Base-by-base conservation (phyloP, 2,888 invertebrate species). In the Aproaerema taeniolella region DNA sequence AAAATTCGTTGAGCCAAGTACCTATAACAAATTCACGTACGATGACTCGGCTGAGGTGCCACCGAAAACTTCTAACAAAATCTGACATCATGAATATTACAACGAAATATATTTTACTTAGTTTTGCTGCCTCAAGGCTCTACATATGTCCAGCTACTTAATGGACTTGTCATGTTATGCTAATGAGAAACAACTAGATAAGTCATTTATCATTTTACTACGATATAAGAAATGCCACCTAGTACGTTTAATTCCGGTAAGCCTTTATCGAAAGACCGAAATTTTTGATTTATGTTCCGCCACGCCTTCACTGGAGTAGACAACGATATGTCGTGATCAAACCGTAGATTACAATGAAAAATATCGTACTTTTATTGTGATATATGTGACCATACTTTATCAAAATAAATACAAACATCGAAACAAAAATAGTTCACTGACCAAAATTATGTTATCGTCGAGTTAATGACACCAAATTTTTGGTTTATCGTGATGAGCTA, bases 91-190 rank as follows among this genome's bases (percentile, higher is more conserved):
- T 55, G 58, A 62, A 62, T 53, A 62, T 55, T 52, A 67, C 53
- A 55, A 55, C 53, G 51, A 42, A 47, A 47, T 55, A 61, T 52
- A 58, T 63, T 71, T 67, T 60, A 58, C 62, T 45, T 43, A 42
- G 53, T 56, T 57, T 51, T 45, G 49, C 53, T 46, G 42, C 45
- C 47, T 45, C 38, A 43, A 28, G 46, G 50, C 61, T 61, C 58
- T 64, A 69, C 68, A 69, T 63, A 61, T 69, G 70, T 67, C 71
- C 64, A 59, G 49, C 51, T 51, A 58, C 65, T 56, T 85, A 85
- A 86, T 86, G 85, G 85, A 86, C 68, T 78, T 86, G 81, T 83
- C 82, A 75, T 86, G 86, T 86, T 83, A 85, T 83, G 81, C 58
- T 80, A 85, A 85, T 83, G 68, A 71, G 61, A 55, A 63, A 71